Evolutionary conservation across 2,797 vertebrate species (phyloP).

Genomic region (Chiloscyllium punctatum): DNA sequence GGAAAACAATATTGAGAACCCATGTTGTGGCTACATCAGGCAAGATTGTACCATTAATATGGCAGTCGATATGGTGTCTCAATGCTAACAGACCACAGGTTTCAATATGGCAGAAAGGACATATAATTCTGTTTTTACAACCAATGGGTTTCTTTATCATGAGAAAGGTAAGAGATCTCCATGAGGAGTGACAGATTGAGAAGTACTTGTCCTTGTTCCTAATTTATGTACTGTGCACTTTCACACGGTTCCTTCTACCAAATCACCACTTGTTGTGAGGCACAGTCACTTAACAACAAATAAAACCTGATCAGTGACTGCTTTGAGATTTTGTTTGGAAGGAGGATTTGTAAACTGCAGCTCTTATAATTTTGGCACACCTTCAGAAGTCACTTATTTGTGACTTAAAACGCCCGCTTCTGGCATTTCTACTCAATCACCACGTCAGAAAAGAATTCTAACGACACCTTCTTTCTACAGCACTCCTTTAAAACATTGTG

Average conservation of each 20-base stretch:
- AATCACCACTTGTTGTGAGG: not conserved
- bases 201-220: not conserved
- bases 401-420: not conserved
- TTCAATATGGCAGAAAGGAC: not conserved
- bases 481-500: too few relatives aligned
- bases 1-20: not conserved
- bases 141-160: not conserved
- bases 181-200: not conserved
- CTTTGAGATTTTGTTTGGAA: not conserved
- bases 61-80: not conserved
- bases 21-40: not conserved
- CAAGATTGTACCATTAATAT: not conserved
- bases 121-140: not conserved
- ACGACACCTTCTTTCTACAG: not conserved
- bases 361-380: not conserved
- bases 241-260: not conserved
- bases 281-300: not conserved
- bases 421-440: not conserved
- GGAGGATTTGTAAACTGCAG: not conserved
- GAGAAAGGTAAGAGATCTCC: not conserved
- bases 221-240: not conserved
- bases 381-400: not conserved
- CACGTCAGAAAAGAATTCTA: not conserved
- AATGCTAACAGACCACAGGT: not conserved
- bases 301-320: not conserved